Percentiles rank a stretch among this genome's conserved stretches.
phyloP scores from a whole-genome alignment of 1,140 invertebrate species.

The Aphaenogaster floridana region DNA sequence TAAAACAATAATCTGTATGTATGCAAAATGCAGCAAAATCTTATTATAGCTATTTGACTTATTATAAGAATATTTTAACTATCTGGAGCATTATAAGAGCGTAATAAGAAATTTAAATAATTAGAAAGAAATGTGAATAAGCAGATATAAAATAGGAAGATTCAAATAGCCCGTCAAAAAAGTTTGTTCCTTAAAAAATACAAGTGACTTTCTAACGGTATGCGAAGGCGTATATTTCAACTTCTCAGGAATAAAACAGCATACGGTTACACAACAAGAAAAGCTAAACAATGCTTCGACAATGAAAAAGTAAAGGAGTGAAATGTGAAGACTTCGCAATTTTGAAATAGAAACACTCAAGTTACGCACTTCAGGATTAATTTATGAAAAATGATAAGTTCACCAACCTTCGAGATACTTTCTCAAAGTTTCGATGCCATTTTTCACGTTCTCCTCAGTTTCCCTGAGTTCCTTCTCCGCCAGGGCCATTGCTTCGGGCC shows the following conservation, averaged over 20 bases:
- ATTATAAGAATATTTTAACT: neutral
- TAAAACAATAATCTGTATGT: too few relatives aligned
- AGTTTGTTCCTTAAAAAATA: neutral
- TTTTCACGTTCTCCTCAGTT: slow-evolving; percentile 89
- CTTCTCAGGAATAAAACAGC: neutral
- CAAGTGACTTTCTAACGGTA: neutral
- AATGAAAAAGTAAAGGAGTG: neutral
- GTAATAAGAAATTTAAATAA: neutral
- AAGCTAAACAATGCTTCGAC: neutral
- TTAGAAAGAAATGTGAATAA: neutral
- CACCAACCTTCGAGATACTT: slow-evolving; percentile 88
- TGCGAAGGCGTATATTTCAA: neutral
- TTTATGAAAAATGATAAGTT: slow-evolving; percentile 19
- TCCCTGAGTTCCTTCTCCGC: slow-evolving; percentile 90
- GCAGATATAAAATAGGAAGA: neutral
- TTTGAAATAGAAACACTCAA: neutral
- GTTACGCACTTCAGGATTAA: neutral
- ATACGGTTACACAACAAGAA: neutral
- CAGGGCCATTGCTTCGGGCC: slow-evolving; percentile 85
- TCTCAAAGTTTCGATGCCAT: slow-evolving; percentile 88
- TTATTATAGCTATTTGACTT: neutral
- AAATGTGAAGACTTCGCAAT: neutral
- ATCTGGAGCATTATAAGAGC: neutral
- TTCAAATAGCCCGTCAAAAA: neutral
- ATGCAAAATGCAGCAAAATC: neutral